Percentiles rank a stretch among this genome's conserved stretches.
These are phyloP conservation scores for Dipodomys spectabilis DNA, from an alignment of 2,113 vertebrate genomes.

Conservation along the genomic window DNA sequence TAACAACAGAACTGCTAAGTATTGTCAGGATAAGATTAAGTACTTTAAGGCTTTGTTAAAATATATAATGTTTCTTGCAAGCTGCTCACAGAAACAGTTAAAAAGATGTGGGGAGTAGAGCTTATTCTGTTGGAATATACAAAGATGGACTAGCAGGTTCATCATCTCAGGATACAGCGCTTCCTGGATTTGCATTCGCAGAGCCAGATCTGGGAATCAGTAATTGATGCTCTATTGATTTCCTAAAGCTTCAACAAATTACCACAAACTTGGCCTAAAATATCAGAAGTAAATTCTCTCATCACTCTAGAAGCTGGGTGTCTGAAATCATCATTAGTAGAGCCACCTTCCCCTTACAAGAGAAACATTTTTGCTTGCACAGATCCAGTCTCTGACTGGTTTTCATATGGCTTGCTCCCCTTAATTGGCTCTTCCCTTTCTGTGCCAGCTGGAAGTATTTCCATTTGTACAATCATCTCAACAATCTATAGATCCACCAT, in stretches of 20 bases:
- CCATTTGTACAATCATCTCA: neutral
- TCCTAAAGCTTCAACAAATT: neutral
- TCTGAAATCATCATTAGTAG: neutral
- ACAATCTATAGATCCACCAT: neutral
- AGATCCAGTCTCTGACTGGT: neutral
- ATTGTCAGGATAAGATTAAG: neutral
- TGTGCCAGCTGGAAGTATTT: neutral
- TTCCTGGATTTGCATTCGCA: neutral
- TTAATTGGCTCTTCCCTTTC: neutral
- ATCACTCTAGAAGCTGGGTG: neutral
- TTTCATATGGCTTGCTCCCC: neutral
- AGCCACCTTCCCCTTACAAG: fast-evolving
- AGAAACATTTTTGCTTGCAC: neutral
- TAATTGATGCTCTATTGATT: neutral
- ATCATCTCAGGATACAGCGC: neutral
- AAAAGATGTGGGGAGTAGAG: neutral
- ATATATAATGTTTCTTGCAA: neutral
- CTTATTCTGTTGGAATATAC: neutral
- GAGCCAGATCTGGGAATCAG: neutral
- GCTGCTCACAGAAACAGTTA: neutral
- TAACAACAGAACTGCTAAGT: conserved; percentile 8
- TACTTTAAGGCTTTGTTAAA: neutral
- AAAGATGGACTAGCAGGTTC: neutral
- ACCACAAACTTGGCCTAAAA: neutral
- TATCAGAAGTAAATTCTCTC: neutral